Conservation (phyloP, 2,113 vertebrate species). For the Tachuris rubrigastra region DNA sequence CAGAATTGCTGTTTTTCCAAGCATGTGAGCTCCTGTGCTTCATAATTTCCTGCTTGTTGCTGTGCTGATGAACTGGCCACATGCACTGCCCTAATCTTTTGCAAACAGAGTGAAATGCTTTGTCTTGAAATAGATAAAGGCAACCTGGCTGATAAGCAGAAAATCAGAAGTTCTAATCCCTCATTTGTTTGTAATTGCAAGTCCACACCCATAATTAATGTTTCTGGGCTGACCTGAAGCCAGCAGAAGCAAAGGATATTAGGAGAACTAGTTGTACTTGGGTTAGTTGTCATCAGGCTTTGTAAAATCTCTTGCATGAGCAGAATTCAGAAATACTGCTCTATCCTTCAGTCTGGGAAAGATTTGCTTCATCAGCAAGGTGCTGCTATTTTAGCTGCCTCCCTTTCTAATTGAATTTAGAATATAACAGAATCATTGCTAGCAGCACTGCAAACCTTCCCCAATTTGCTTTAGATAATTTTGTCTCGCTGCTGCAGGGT, state of each 20-base stretch:
- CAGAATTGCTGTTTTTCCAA: background rate
- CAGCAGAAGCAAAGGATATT: background rate
- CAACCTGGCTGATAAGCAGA: background rate
- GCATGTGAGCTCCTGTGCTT: background rate
- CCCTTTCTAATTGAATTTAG: slow-evolving; percentile 36
- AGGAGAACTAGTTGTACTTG: background rate
- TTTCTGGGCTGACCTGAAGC: background rate
- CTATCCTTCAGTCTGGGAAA: slow-evolving; percentile 8
- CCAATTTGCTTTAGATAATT: slow-evolving; percentile 49
- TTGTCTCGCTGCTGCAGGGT: background rate
- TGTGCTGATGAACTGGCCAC: background rate
- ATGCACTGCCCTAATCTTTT: background rate
- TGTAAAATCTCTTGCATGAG: background rate
- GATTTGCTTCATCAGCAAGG: slow-evolving; percentile 41
- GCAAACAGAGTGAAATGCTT: background rate
- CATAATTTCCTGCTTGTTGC: background rate
- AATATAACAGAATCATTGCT: slow-evolving; percentile 20
- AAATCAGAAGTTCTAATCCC: background rate
- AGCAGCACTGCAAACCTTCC: slow-evolving; percentile 14
- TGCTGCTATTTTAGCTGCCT: slow-evolving; percentile 26
- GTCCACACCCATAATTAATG: background rate
- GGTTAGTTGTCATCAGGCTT: background rate
- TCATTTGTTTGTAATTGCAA: background rate
- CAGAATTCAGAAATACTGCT: background rate
- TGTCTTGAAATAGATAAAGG: background rate